A percentile compares a stretch with the other conserved stretches of the same genome.
phyloP scores from a whole-genome alignment of 2,113 vertebrate species.

The Pluvialis apricaria region DNA sequence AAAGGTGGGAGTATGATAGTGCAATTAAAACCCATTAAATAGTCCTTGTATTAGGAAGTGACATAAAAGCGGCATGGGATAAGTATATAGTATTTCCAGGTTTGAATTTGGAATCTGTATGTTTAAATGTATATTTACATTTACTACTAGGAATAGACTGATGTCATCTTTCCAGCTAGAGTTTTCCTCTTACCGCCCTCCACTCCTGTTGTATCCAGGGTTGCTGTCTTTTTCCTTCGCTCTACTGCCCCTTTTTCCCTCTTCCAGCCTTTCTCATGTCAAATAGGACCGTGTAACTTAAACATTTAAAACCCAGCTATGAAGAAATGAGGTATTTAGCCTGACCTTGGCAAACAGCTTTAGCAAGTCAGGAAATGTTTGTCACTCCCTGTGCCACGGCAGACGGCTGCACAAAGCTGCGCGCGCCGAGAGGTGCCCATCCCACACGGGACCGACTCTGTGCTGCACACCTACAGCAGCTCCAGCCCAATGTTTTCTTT shows the following conservation, averaged over 20 bases:
- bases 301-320: not conserved
- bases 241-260: not conserved
- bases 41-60: not conserved
- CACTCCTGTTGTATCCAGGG: not conserved
- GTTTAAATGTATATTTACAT: not conserved
- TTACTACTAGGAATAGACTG: not conserved
- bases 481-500: conserved; percentile 27
- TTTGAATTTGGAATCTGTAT: not conserved
- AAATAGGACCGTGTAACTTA: not conserved
- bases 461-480: not conserved
- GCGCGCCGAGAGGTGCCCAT: rapidly evolving
- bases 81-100: not conserved
- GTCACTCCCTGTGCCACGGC: not conserved
- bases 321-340: conserved; percentile 1
- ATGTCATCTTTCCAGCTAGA: not conserved
- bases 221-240: not conserved
- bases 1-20: not conserved
- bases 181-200: not conserved
- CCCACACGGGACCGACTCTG: not conserved
- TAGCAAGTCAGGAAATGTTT: not conserved
- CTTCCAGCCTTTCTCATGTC: not conserved
- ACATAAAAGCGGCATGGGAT: not conserved
- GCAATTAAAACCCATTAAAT: not conserved
- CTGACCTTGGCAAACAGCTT: not conserved
- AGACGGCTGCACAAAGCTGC: not conserved